Conservation (phyloP, 1,140 invertebrate species). For the Linepithema humile region DNA sequence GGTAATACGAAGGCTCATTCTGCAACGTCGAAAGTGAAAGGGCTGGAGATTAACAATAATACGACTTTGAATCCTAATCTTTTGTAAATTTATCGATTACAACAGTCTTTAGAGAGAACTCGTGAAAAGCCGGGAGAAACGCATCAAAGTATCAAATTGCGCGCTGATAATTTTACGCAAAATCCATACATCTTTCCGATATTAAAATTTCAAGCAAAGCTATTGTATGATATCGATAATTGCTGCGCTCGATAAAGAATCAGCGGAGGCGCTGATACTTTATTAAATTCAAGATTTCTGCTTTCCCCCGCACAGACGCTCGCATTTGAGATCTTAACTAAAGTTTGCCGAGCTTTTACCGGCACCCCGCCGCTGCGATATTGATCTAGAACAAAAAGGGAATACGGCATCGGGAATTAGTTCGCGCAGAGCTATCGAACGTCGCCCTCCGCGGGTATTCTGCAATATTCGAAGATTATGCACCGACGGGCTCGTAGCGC, state of each 20-base stretch:
- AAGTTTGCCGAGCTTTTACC: constrained; percentile 63
- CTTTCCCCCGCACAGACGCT: neutral
- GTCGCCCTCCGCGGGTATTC: constrained; percentile 10
- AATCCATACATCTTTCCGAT: too few relatives aligned
- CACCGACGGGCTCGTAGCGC: constrained; percentile 37
- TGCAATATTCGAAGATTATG: constrained; percentile 55
- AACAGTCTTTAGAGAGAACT: too few relatives aligned
- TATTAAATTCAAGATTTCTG: constrained; percentile 10
- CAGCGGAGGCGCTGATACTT: neutral
- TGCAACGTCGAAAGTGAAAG: neutral
- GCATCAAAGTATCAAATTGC: too few relatives aligned
- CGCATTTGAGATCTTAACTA: neutral
- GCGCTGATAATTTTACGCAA: too few relatives aligned
- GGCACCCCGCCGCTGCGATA: constrained; percentile 32
- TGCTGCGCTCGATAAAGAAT: neutral
- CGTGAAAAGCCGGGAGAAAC: too few relatives aligned
- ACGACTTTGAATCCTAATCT: neutral
- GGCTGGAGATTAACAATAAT: constrained; percentile 19
- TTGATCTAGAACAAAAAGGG: constrained; percentile 55
- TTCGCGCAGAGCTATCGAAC: neutral
- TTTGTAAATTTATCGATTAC: too few relatives aligned
- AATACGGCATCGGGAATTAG: constrained; percentile 11
- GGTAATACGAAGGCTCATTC: neutral
- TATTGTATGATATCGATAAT: neutral
- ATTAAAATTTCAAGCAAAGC: neutral